These are phyloP conservation scores for Trissonchulus latispiculum DNA, from an alignment of 2,888 invertebrate species.

Conservation along the genomic window DNA sequence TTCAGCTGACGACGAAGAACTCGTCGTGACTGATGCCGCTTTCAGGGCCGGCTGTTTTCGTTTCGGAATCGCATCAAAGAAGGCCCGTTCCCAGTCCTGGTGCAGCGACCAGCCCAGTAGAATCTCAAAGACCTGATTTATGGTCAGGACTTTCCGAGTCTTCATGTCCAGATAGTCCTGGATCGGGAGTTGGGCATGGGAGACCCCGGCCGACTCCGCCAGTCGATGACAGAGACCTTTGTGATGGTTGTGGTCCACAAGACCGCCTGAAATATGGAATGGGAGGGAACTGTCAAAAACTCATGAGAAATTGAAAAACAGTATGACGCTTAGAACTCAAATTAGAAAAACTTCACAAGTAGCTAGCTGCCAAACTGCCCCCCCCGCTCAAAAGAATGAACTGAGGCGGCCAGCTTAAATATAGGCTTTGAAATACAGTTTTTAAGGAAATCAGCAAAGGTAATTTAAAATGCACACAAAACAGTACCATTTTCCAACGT, in stretches of 20 bases:
- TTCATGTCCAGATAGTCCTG: constrained; percentile 79
- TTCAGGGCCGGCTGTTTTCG: constrained; percentile 31
- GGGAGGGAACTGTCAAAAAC: too few relatives aligned
- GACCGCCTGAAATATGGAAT: constrained; percentile 75
- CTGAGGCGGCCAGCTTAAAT: too few relatives aligned
- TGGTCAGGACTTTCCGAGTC: constrained; percentile 70
- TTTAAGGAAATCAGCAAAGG: too few relatives aligned
- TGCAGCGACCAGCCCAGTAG: constrained; percentile 46
- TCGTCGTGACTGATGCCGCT: too few relatives aligned
- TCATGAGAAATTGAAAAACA: background rate
- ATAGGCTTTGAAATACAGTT: too few relatives aligned
- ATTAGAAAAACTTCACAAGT: too few relatives aligned
- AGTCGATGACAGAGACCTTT: constrained; percentile 68
- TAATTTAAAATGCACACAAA: too few relatives aligned
- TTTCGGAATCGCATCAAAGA: constrained; percentile 45
- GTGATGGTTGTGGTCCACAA: constrained; percentile 92
- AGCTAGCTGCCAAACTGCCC: too few relatives aligned
- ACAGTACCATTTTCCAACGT: too few relatives aligned
- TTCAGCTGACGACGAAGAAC: too few relatives aligned
- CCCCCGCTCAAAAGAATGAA: too few relatives aligned
- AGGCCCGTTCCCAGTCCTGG: constrained; percentile 46
- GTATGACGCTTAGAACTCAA: too few relatives aligned
- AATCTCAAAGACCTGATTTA: constrained; percentile 68
- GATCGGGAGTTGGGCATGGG: constrained; percentile 62
- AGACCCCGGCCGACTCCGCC: constrained; percentile 58